Evolutionary conservation across 2,888 invertebrate species (phyloP).

Genomic region (Elysia crispata): DNA sequence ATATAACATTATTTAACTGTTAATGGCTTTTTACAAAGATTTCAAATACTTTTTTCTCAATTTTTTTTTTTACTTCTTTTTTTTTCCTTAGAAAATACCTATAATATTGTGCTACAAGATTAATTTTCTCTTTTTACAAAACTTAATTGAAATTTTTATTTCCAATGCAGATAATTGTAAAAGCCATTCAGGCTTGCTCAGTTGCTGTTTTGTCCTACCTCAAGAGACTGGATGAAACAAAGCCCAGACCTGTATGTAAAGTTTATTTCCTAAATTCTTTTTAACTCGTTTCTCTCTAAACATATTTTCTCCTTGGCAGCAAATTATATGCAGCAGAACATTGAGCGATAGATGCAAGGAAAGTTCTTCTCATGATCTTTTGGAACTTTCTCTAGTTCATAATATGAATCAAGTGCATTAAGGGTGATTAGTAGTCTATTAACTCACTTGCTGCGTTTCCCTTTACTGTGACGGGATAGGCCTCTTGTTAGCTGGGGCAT

Average conservation of each 20-base stretch:
- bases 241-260: conserved; percentile 53
- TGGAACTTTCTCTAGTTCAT: background rate
- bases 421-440: too few species aligned
- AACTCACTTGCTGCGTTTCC: too few species aligned
- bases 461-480: too few species aligned
- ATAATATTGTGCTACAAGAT: background rate
- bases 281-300: too few species aligned
- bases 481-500: too few species aligned
- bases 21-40: too few species aligned
- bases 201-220: conserved; percentile 93
- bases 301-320: too few species aligned
- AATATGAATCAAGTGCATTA: too few species aligned
- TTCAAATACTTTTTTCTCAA: background rate
- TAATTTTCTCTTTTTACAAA: background rate
- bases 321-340: too few species aligned
- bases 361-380: background rate
- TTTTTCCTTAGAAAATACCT: background rate
- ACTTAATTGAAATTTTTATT: background rate
- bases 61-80: background rate
- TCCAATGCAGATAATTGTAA: conserved; percentile 71
- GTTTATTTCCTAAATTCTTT: background rate
- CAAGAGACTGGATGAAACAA: conserved; percentile 86
- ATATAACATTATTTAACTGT: too few species aligned
- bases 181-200: conserved; percentile 88
- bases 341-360: too few species aligned